These are phyloP conservation scores for Megaceryle maxima DNA, from an alignment of 2,113 vertebrate species.

Conservation along the genomic window DNA sequence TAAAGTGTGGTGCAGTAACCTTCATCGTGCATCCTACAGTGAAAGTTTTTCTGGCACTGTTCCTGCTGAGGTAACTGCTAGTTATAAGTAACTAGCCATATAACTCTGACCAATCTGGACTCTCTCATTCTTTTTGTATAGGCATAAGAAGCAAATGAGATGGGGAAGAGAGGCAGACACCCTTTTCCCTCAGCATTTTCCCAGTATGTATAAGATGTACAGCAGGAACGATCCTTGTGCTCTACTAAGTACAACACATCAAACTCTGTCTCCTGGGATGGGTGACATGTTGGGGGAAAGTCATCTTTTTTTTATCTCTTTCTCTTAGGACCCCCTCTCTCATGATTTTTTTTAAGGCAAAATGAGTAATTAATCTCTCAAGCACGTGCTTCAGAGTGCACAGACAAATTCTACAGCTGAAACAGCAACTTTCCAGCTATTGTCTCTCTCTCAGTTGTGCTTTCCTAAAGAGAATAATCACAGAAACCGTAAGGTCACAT, in stretches of 20 bases:
- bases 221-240: neutral
- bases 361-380: neutral
- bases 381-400: neutral
- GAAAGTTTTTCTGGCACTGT: neutral
- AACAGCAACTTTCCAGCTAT: neutral
- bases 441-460: neutral
- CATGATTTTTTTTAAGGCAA: neutral
- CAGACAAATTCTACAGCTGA: neutral
- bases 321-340: neutral
- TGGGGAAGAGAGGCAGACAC: neutral
- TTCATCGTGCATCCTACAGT: neutral
- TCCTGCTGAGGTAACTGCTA: neutral
- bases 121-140: neutral
- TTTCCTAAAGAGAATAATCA: neutral
- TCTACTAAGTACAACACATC: rapidly evolving
- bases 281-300: neutral
- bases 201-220: neutral
- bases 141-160: neutral
- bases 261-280: neutral
- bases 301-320: neutral
- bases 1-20: rapidly evolving
- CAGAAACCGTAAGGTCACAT: neutral
- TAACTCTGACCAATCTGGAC: neutral
- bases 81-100: neutral
- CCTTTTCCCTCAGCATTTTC: neutral